Evolutionary conservation across 2,797 vertebrate genomes (phyloP).

Genomic region (Odontamblyopus lacepedii): DNA sequence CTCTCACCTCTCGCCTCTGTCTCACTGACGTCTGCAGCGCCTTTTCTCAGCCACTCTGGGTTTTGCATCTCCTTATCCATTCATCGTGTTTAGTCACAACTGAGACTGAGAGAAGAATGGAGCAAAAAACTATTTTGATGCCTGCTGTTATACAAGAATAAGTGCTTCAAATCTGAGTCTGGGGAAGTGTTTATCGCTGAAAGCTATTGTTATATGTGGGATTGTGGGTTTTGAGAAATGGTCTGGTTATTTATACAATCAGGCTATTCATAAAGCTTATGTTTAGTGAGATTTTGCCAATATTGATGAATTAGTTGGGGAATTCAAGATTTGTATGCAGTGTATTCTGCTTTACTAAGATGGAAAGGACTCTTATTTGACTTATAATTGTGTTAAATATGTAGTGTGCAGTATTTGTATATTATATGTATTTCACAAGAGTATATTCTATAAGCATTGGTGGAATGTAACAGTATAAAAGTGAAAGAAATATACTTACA

Average conservation of each 20-base stretch:
- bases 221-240: constrained; percentile 7
- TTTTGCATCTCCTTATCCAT: constrained; percentile 47
- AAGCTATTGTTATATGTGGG: constrained; percentile 1
- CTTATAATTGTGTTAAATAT: too few relatives aligned
- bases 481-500: too few relatives aligned
- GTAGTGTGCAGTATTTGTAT: neutral
- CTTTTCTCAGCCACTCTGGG: constrained; percentile 11
- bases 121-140: constrained; percentile 20
- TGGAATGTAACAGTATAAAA: too few relatives aligned
- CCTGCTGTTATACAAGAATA: constrained; percentile 10
- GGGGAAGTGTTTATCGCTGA: constrained; percentile 4
- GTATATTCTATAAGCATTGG: too few relatives aligned
- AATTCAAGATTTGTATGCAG: neutral
- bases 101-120: constrained; percentile 8
- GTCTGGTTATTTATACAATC: neutral
- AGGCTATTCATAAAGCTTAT: neutral
- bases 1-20: neutral
- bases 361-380: neutral
- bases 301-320: neutral
- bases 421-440: neutral
- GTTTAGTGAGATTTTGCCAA: neutral
- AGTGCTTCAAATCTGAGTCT: constrained; percentile 4
- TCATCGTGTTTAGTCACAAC: constrained; percentile 43
- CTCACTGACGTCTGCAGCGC: constrained; percentile 24
- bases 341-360: neutral